These are phyloP conservation scores for Zelleria hepariella DNA, from an alignment of 2,888 invertebrate genomes.

Conservation along the genomic window DNA sequence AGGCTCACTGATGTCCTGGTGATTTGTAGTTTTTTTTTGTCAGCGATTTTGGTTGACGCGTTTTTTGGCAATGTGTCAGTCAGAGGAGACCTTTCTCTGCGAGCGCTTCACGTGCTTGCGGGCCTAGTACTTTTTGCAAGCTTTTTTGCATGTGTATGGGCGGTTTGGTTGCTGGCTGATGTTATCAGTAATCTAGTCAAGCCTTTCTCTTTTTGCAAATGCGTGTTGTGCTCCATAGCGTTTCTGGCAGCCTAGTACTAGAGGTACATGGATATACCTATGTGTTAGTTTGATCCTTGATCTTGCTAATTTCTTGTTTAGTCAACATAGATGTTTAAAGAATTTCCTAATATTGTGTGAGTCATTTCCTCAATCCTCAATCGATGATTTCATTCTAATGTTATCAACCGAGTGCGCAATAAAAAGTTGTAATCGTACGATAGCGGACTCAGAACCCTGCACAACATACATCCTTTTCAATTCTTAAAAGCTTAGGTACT, in stretches of 20 bases:
- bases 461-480: not conserved
- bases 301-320: not conserved
- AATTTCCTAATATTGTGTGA: not conserved
- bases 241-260: not conserved
- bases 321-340: not conserved
- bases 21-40: no score
- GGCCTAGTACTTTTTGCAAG: not conserved
- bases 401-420: not conserved
- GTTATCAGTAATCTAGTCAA: not conserved
- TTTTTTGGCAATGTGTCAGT: not conserved
- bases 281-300: not conserved
- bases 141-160: not conserved
- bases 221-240: not conserved
- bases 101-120: not conserved
- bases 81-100: not conserved
- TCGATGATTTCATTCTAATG: not conserved
- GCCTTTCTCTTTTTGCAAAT: not conserved
- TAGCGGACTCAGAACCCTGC: not conserved
- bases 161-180: not conserved
- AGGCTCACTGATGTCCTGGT: no score
- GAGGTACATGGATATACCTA: not conserved
- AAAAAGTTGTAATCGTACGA: not conserved
- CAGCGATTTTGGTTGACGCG: not conserved
- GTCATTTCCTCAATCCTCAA: not conserved
- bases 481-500: no score